Evolutionary conservation across 2,113 vertebrate genomes (phyloP).

Genomic region (Entelurus aequoreus): DNA sequence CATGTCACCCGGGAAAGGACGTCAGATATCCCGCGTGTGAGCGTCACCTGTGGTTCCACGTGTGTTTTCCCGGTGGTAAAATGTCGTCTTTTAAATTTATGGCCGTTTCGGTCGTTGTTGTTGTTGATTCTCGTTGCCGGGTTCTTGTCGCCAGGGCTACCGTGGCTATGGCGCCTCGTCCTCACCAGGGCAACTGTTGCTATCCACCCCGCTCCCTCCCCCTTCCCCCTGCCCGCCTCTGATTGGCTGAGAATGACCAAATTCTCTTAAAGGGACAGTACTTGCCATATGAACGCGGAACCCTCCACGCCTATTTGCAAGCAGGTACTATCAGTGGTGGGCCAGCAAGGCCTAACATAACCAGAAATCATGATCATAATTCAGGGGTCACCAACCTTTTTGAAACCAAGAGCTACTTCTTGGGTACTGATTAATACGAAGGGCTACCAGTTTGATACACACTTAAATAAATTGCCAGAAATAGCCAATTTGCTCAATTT

Average conservation of each 20-base stretch:
- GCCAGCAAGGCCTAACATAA: no score
- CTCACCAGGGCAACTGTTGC: slow-evolving; percentile 99
- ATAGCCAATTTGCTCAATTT: no score
- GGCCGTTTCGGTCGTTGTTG: slow-evolving; percentile 75
- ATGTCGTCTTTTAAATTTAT: slow-evolving; percentile 67
- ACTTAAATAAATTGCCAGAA: no score
- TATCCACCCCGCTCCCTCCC: slow-evolving; percentile 80
- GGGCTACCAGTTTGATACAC: no score
- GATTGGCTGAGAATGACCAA: slow-evolving; percentile 56
- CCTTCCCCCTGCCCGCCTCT: slow-evolving; percentile 50
- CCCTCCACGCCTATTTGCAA: slow-evolving; percentile 36
- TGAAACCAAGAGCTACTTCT: no score
- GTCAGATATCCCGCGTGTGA: slow-evolving; percentile 39
- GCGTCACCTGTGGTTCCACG: slow-evolving; percentile 71
- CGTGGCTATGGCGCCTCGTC: slow-evolving; percentile 97
- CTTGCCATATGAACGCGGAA: not conserved
- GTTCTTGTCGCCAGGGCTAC: slow-evolving; percentile 98
- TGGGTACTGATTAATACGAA: no score
- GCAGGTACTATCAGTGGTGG: not conserved
- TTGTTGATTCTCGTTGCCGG: slow-evolving; percentile 96
- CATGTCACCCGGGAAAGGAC: slow-evolving; percentile 44
- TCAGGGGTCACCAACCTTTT: no score
- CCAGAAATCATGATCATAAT: no score
- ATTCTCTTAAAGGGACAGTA: slow-evolving; percentile 54
- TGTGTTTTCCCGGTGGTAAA: slow-evolving; percentile 64